These are phyloP conservation scores for Eledona agricola DNA, from an alignment of 2,888 invertebrate species.

Conservation along the genomic window DNA sequence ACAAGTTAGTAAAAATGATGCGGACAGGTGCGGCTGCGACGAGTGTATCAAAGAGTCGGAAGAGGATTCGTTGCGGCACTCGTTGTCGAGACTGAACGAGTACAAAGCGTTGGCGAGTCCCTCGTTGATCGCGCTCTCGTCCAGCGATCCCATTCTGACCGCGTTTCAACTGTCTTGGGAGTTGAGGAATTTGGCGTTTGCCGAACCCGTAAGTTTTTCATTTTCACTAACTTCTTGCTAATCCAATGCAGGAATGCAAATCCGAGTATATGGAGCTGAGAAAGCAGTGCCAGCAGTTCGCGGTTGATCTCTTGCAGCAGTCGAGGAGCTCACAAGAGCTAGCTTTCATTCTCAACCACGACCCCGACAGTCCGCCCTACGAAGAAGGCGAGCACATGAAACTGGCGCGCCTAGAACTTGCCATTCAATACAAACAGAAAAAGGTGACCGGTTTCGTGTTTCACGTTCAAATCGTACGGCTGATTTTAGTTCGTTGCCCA, in stretches of 20 bases:
- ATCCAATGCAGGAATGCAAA: slow-evolving; percentile 82
- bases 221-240: no score
- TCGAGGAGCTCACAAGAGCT: slow-evolving; percentile 92
- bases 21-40: slow-evolving; percentile 89
- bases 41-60: slow-evolving; percentile 81
- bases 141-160: slow-evolving; percentile 90
- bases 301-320: slow-evolving; percentile 89
- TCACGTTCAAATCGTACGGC: neutral
- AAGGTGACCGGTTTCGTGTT: slow-evolving; percentile 69
- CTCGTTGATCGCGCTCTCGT: slow-evolving; percentile 91
- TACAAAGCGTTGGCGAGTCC: slow-evolving; percentile 93
- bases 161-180: slow-evolving; percentile 97
- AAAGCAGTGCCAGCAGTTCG: slow-evolving; percentile 88
- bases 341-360: slow-evolving; percentile 92
- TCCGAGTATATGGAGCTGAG: slow-evolving; percentile 87
- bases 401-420: slow-evolving; percentile 85
- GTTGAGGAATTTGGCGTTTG: slow-evolving; percentile 84
- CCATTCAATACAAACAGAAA: slow-evolving; percentile 95
- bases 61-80: slow-evolving; percentile 82
- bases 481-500: slow-evolving; percentile 69
- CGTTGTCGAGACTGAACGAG: slow-evolving; percentile 89
- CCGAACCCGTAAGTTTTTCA: slow-evolving; percentile 86
- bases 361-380: slow-evolving; percentile 75
- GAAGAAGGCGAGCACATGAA: slow-evolving; percentile 85
- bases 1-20: no score